A percentile compares a stretch with the other conserved stretches of the same genome.
Evolutionary conservation across 2,113 vertebrate species (phyloP).

Genomic region (Prietella phreatophila): DNA sequence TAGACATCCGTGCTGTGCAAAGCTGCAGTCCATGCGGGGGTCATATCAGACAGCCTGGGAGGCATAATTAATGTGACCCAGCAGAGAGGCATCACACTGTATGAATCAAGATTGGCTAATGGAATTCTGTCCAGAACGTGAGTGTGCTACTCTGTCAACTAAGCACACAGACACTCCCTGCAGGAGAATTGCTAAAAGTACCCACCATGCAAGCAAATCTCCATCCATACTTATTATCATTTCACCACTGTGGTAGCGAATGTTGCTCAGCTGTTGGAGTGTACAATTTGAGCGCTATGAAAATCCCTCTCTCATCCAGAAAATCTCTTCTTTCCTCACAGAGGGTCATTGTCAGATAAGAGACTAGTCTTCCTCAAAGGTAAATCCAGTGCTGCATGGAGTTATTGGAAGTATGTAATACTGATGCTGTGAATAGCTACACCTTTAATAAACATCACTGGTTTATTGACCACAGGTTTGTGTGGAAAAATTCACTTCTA

Average conservation of each 20-base stretch:
- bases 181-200: background rate
- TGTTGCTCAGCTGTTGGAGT: conserved; percentile 9
- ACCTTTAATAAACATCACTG: background rate
- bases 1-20: conserved; percentile 87
- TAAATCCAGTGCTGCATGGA: conserved; percentile 53
- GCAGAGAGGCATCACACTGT: conserved; percentile 77
- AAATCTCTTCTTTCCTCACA: conserved; percentile 52
- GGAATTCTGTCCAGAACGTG: conserved; percentile 82
- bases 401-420: background rate
- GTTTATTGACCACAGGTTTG: conserved; percentile 1
- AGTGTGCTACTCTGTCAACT: conserved; percentile 34
- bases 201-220: conserved; percentile 11
- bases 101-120: conserved; percentile 80
- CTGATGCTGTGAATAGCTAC: background rate
- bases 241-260: background rate
- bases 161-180: conserved; percentile 1
- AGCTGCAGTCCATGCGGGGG: conserved; percentile 80
- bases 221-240: background rate
- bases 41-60: conserved; percentile 73
- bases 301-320: background rate
- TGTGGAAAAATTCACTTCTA: background rate
- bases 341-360: conserved; percentile 84
- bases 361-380: conserved; percentile 79
- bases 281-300: background rate
- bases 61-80: conserved; percentile 73